Evolutionary conservation across 2,888 invertebrate species (phyloP), one percentile per base, ranked within the genome.

Genomic region (Caprella mutica): DNA sequence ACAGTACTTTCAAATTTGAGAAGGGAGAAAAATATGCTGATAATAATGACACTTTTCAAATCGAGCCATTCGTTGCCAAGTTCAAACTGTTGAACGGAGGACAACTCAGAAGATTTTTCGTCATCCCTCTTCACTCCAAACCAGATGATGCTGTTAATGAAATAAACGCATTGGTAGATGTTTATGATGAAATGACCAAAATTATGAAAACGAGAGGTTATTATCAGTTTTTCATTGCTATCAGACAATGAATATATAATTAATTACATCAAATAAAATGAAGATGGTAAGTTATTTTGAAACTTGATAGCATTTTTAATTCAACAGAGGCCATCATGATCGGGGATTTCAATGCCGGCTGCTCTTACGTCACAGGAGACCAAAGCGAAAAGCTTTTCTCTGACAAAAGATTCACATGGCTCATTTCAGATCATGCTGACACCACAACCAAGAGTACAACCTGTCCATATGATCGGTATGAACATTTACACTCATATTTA

Each of bases 351-450:
- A 59, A 59, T 53, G 77, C 75, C 67, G 79, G 71, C 60, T 63
- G 29, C 5, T 69, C 70, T 71, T 77, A 79, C 44, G 67, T 67
- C 33, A 71, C 71, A 66, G 67, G 73, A 67, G 79, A 72, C 59
- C 70, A 74, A 60, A 69, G 71, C 24, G 72, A 58, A 2, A 56
- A 58, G 58, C 74, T 70, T 66, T 73, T 73, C 69, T 78, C 75
- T 42, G 79, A 79, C 68, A 78, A 80, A 72, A 77, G 79, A 74
- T 80, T 80, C 66, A 79, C 72, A 71, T 77, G 78, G 38, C 77
- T 76, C 67, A 79, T 76, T 77, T 78, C 69, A 60, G 65, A 67
- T 56, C 48, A 59, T 30, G 52, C 24, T 3, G 59, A 59, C 42
- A 59, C 59, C 1, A 59, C 59, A 12, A 52, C 53, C 14, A 38